A percentile compares a stretch with the other conserved stretches of the same genome.
These are phyloP conservation scores for Catharus minimus DNA, from an alignment of 2,113 vertebrate species.

Conservation along the genomic window DNA sequence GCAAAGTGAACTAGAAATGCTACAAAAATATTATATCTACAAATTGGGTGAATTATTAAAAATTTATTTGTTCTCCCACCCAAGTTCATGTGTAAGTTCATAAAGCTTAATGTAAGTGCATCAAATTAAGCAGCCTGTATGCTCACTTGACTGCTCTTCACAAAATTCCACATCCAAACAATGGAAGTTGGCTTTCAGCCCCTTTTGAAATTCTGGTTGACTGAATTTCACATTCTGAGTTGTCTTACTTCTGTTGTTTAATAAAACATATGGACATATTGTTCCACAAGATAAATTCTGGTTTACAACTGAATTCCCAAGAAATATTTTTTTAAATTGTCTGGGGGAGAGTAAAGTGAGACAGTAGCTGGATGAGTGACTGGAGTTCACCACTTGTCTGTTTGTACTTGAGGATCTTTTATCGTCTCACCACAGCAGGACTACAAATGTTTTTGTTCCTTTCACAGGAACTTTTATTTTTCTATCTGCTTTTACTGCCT, in stretches of 20 bases:
- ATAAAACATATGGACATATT: conserved; percentile 30
- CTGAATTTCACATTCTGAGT: neutral
- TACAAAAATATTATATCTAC: neutral
- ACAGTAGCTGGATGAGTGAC: neutral
- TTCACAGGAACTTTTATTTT: conserved; percentile 19
- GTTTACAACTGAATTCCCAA: conserved; percentile 19
- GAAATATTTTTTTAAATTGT: neutral
- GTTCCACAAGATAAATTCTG: conserved; percentile 33
- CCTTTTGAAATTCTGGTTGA: neutral
- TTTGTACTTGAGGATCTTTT: conserved; percentile 30
- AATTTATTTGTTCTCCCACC: neutral
- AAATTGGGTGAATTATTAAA: neutral
- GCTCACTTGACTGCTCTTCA: neutral
- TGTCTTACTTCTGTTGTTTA: conserved; percentile 9
- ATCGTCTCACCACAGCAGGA: neutral
- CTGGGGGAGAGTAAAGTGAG: conserved; percentile 11
- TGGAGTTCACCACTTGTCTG: neutral
- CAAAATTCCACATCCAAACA: neutral
- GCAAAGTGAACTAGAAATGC: neutral
- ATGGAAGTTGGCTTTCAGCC: neutral
- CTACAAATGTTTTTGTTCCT: conserved; percentile 2
- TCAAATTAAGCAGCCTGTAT: neutral
- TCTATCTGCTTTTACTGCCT: conserved; percentile 10
- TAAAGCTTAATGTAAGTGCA: neutral
- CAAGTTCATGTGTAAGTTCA: neutral